Evolutionary conservation across 1,140 invertebrate species (phyloP).

Genomic region (Eumeta japonica): DNA sequence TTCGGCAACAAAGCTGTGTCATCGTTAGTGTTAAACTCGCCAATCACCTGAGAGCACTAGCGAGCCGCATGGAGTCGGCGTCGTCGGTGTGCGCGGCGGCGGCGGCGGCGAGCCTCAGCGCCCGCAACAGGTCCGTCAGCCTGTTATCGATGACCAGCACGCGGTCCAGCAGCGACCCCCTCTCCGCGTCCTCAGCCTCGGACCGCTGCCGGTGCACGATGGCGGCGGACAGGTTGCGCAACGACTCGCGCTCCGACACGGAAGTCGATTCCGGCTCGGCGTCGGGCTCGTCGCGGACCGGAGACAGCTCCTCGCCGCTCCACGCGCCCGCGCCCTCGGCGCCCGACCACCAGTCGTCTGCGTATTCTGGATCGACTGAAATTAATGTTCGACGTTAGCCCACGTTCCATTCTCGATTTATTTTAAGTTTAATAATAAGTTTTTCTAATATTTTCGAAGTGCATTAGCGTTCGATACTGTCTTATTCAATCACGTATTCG

Average conservation of each 20-base stretch:
- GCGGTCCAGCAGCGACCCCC: conserved; percentile 26
- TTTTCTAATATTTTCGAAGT: not conserved
- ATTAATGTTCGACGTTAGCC: no score
- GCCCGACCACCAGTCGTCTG: conserved; percentile 47
- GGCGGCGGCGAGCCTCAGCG: conserved; percentile 62
- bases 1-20: no score
- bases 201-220: conserved; percentile 62
- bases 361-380: conserved; percentile 26
- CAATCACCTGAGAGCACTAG: conserved; percentile 23
- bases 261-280: conserved; percentile 30
- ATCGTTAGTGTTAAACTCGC: no score
- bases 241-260: conserved; percentile 59
- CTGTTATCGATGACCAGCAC: conserved; percentile 60
- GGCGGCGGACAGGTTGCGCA: conserved; percentile 66
- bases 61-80: conserved; percentile 9
- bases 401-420: not conserved
- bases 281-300: conserved; percentile 21
- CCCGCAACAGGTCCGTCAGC: conserved; percentile 71
- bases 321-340: conserved; percentile 36
- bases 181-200: conserved; percentile 52
- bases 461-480: no score
- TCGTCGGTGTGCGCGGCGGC: conserved; percentile 14
- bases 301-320: conserved; percentile 50
- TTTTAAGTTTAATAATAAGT: not conserved
- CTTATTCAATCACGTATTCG: no score